phyloP scores from a whole-genome alignment of 2,113 vertebrate species.

The Halichoeres trimaculatus region DNA sequence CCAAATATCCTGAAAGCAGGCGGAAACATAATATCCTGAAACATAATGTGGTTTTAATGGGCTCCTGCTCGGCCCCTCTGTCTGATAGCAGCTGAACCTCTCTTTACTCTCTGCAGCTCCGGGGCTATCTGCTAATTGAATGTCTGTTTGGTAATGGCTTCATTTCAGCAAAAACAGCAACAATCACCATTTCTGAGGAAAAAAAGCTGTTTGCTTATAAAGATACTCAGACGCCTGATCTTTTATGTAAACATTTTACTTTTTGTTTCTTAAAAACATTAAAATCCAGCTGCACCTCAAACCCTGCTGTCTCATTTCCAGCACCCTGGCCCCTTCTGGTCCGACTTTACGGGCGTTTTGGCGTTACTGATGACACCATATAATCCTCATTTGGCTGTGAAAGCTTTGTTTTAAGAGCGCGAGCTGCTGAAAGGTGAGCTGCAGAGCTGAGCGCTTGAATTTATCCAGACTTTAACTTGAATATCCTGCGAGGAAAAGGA shows the following conservation, averaged over 20 bases:
- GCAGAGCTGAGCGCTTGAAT: constrained; percentile 38
- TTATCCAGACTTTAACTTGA: constrained; percentile 60
- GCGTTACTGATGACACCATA: constrained; percentile 60
- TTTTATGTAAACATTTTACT: not conserved
- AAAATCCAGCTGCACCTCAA: constrained; percentile 10
- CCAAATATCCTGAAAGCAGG: constrained; percentile 49
- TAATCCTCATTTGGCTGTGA: constrained; percentile 66
- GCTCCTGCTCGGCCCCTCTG: constrained; percentile 33
- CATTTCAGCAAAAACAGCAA: not conserved
- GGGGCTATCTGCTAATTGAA: constrained; percentile 12
- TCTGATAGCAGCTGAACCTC: constrained; percentile 29
- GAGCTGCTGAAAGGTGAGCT: constrained; percentile 58
- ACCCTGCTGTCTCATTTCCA: not conserved
- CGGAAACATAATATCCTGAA: constrained; percentile 59
- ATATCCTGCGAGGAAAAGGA: constrained; percentile 53
- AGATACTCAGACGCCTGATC: not conserved
- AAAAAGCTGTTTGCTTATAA: not conserved
- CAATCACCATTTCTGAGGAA: not conserved
- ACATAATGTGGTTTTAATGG: constrained; percentile 74
- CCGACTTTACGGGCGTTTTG: constrained; percentile 43
- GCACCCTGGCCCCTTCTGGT: constrained; percentile 5
- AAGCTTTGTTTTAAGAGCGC: constrained; percentile 50
- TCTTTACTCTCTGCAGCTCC: constrained; percentile 5
- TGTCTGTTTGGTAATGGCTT: constrained; percentile 4
- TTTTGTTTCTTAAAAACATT: not conserved